phyloP scores from a whole-genome alignment of 2,113 vertebrate genomes.

The Entelurus aequoreus region DNA sequence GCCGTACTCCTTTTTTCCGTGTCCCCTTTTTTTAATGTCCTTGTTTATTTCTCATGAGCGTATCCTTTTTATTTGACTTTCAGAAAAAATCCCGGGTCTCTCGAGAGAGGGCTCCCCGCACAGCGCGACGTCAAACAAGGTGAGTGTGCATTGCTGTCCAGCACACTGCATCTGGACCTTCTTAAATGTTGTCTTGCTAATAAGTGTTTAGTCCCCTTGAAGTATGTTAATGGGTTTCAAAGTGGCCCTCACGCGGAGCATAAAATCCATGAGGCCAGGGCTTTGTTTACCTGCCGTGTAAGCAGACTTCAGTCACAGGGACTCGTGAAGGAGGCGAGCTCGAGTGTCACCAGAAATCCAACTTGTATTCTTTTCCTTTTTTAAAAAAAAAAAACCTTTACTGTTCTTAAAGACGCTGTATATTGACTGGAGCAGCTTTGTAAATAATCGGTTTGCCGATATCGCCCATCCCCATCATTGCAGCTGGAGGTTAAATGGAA shows the following conservation, averaged over 20 bases:
- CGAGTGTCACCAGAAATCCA: constrained; percentile 14
- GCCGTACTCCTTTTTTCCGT: constrained; percentile 1
- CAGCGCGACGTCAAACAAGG: constrained; percentile 83
- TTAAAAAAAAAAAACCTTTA: neutral
- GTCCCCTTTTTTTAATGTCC: neutral
- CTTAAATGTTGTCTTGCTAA: constrained; percentile 49
- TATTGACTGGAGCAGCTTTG: constrained; percentile 13
- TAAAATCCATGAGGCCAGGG: constrained; percentile 40
- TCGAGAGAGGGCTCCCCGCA: constrained; percentile 92
- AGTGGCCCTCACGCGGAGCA: constrained; percentile 50
- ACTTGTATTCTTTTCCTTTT: constrained; percentile 9
- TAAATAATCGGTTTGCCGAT: constrained; percentile 36
- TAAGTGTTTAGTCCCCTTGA: constrained; percentile 48
- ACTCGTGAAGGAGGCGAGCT: constrained; percentile 23
- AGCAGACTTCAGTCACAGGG: constrained; percentile 51
- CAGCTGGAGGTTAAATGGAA: constrained; percentile 50
- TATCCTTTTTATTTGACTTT: constrained; percentile 21
- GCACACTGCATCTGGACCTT: constrained; percentile 55
- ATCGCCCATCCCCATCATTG: constrained; percentile 22
- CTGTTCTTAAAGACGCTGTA: neutral
- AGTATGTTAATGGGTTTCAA: constrained; percentile 65
- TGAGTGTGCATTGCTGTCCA: constrained; percentile 46
- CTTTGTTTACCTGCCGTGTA: constrained; percentile 61
- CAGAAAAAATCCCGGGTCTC: constrained; percentile 79
- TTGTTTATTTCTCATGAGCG: neutral